Conservation (phyloP, 2,113 vertebrate species). For the Pteropus alecto region DNA sequence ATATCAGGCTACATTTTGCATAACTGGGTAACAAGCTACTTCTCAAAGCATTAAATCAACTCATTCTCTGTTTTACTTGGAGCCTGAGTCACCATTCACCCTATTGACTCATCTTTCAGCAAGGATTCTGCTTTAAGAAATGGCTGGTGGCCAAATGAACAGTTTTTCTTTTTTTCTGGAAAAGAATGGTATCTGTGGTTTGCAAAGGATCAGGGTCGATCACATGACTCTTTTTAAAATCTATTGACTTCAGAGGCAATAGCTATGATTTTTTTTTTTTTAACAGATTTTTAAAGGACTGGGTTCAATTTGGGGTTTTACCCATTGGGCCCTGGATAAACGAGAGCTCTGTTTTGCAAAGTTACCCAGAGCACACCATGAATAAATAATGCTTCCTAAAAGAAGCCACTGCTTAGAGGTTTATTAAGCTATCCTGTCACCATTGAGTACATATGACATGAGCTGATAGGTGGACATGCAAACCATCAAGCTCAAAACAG, state of each 20-base stretch:
- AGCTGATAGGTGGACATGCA: neutral
- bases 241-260: neutral
- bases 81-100: neutral
- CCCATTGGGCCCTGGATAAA: neutral
- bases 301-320: neutral
- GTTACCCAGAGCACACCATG: neutral
- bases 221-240: neutral
- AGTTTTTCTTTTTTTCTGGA: neutral
- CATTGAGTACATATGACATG: neutral
- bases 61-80: neutral
- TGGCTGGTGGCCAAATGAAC: neutral
- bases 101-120: neutral
- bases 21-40: conserved; percentile 30
- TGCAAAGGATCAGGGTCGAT: neutral
- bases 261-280: neutral
- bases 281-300: neutral
- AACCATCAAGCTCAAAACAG: neutral
- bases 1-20: conserved; percentile 45
- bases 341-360: neutral
- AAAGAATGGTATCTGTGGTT: neutral
- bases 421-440: neutral
- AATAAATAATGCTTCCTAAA: neutral
- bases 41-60: conserved; percentile 29
- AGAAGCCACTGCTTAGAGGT: neutral
- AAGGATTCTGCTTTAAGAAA: conserved; percentile 13